Evolutionary conservation across 2,888 invertebrate genomes (phyloP).

Genomic region (Andricus curvator): DNA sequence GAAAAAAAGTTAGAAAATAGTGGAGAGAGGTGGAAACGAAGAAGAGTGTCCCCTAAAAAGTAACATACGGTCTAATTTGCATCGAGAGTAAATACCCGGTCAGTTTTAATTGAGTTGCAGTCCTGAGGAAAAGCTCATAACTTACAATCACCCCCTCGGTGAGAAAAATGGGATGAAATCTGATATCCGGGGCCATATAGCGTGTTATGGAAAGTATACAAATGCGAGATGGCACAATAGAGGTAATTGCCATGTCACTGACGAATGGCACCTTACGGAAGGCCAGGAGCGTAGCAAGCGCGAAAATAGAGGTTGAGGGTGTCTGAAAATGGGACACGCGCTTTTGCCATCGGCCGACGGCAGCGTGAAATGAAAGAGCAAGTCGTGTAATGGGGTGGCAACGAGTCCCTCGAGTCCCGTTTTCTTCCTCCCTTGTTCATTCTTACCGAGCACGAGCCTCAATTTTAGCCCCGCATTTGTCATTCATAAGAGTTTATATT

Average conservation of each 20-base stretch:
- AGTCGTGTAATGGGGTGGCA: conserved; percentile 76
- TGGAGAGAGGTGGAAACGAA: conserved; percentile 55
- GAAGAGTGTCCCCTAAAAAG: conserved; percentile 42
- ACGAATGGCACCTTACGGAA: conserved; percentile 72
- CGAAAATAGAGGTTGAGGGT: conserved; percentile 13
- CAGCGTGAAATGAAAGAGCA: conserved; percentile 73
- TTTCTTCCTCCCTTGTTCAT: conserved; percentile 66
- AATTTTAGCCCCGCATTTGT: conserved; percentile 51
- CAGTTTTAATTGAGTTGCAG: conserved; percentile 30
- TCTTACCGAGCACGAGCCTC: conserved; percentile 48
- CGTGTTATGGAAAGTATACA: conserved; percentile 60
- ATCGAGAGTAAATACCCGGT: neutral
- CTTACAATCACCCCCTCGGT: conserved; percentile 26
- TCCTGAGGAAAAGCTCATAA: conserved; percentile 9
- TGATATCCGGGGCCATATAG: conserved; percentile 45
- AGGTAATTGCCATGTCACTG: conserved; percentile 72
- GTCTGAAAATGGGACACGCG: conserved; percentile 64
- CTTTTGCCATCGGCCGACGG: conserved; percentile 61
- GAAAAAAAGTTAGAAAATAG: conserved; percentile 55
- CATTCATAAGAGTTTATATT: conserved; percentile 53
- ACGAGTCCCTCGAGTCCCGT: conserved; percentile 77
- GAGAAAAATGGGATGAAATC: conserved; percentile 48
- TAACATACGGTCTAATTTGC: neutral
- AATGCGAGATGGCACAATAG: conserved; percentile 70
- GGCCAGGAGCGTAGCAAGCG: conserved; percentile 14